A percentile compares a stretch with the other conserved stretches of the same genome.
Conservation (phyloP, 30 jellyfish, hydroid and myxozoan genomes). For the Aurelia sp. region DNA sequence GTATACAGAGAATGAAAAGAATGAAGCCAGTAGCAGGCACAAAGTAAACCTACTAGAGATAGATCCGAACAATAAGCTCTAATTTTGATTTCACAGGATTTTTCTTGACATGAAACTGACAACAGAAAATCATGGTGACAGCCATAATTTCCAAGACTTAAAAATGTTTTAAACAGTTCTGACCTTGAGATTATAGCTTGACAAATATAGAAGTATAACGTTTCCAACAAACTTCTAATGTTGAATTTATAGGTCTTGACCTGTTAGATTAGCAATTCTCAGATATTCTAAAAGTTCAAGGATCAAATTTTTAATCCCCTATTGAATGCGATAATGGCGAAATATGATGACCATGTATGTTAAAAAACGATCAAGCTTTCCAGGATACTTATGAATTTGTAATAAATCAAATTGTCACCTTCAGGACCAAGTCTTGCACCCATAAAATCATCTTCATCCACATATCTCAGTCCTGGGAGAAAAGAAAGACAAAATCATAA, state of each 20-base stretch:
- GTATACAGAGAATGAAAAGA: too few relatives aligned
- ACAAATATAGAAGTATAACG: too few relatives aligned
- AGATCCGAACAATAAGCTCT: too few relatives aligned
- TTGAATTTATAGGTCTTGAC: slow-evolving; percentile 61
- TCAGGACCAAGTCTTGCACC: slow-evolving; percentile 73
- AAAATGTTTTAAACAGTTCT: too few relatives aligned
- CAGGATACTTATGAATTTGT: not conserved
- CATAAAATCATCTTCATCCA: slow-evolving; percentile 40
- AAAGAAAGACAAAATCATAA: not conserved
- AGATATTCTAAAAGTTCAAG: slow-evolving; percentile 27
- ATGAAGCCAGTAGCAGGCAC: too few relatives aligned
- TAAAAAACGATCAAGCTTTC: not conserved
- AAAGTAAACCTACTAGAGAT: too few relatives aligned
- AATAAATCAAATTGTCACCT: slow-evolving; percentile 24
- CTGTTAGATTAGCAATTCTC: slow-evolving; percentile 38
- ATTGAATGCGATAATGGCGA: slow-evolving; percentile 40
- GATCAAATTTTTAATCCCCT: slow-evolving; percentile 43
- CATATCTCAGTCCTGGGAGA: slow-evolving; percentile 50
- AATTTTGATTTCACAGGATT: too few relatives aligned
- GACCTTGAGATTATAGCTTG: too few relatives aligned
- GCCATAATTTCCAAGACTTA: too few relatives aligned
- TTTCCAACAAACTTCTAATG: slow-evolving; percentile 1
- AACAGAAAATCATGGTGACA: too few relatives aligned
- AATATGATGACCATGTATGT: slow-evolving; percentile 51
- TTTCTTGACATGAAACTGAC: too few relatives aligned